Conservation (phyloP, 2,113 vertebrate genomes). For the Vulpes lagopus region DNA sequence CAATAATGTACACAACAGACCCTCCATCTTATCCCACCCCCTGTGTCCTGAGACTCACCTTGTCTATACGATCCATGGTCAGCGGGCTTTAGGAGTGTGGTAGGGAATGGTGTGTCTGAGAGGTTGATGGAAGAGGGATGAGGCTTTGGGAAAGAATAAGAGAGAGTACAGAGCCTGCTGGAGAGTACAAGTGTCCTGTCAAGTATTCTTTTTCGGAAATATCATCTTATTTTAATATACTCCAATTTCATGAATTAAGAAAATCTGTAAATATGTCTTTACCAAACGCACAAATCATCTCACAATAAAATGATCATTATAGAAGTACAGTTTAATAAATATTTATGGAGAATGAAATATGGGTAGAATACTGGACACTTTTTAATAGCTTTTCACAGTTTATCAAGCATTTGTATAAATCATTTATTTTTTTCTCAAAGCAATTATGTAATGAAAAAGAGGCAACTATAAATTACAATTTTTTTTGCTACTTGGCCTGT, state of each 20-base stretch:
- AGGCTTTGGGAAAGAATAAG: neutral
- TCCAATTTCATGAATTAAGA: constrained; percentile 7
- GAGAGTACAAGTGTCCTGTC: neutral
- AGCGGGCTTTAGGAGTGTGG: neutral
- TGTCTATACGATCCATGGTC: neutral
- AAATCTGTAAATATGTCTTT: constrained; percentile 18
- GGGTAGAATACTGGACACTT: neutral
- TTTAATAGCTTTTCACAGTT: neutral
- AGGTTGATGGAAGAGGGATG: neutral
- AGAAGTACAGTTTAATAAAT: neutral
- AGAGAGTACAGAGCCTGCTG: neutral
- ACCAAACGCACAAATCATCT: constrained; percentile 1
- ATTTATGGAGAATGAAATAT: neutral
- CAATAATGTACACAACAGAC: neutral
- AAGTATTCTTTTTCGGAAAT: neutral
- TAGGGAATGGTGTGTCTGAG: neutral
- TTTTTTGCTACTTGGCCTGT: neutral
- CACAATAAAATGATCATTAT: constrained; percentile 6
- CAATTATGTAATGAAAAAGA: neutral
- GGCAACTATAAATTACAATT: neutral
- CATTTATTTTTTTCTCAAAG: neutral
- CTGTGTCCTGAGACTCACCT: neutral
- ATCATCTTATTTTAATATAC: neutral
- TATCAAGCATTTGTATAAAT: constrained; percentile 3
- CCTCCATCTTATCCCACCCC: too few relatives aligned